A percentile compares a stretch with the other conserved stretches of the same genome.
Evolutionary conservation across 2,113 vertebrate species (phyloP).

Genomic region (Desmodus rotundus): DNA sequence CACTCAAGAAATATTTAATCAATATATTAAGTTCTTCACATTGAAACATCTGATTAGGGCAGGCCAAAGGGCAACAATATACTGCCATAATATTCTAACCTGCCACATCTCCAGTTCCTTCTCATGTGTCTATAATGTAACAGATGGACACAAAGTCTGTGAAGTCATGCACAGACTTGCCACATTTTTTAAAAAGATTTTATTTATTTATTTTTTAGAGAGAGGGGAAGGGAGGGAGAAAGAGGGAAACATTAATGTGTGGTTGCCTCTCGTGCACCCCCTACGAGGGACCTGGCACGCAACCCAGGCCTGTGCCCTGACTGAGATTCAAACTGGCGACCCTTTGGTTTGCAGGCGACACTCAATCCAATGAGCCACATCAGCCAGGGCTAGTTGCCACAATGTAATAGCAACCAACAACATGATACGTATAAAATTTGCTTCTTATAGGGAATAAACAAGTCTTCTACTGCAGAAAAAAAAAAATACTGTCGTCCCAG

Average conservation of each 20-base stretch:
- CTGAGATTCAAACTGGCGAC: no score
- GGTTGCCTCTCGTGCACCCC: no score
- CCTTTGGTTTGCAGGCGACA: no score
- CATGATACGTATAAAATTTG: neutral
- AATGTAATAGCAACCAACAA: neutral
- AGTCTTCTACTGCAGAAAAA: neutral
- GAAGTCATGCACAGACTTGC: neutral
- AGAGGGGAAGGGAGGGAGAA: no score
- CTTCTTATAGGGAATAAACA: neutral
- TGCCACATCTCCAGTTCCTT: neutral
- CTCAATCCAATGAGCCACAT: no score
- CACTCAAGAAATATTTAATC: neutral
- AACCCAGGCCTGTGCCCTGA: no score
- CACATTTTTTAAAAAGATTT: neutral
- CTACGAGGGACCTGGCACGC: no score
- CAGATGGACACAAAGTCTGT: neutral
- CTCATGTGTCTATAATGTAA: neutral
- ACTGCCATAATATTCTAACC: neutral
- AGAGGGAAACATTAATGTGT: no score
- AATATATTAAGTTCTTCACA: neutral
- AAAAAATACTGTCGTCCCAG: neutral
- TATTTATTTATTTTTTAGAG: no score
- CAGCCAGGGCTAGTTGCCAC: neutral
- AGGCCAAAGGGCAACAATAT: neutral
- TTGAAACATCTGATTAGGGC: neutral